Conservation (phyloP, 2,797 vertebrate genomes). For the Esox masquinongy region DNA sequence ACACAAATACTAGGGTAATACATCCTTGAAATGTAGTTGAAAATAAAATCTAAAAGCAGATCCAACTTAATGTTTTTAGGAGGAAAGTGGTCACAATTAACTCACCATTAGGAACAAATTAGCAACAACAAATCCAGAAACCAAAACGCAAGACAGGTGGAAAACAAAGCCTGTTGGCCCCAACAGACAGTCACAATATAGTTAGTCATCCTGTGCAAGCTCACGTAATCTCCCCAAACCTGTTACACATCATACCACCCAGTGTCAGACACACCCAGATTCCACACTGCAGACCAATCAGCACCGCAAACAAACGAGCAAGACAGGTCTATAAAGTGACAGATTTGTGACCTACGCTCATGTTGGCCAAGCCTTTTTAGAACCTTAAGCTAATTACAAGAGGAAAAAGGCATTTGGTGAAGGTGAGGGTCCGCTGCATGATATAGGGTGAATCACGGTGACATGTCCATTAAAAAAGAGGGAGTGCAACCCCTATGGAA, state of each 20-base stretch:
- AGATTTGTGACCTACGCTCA: slow-evolving; percentile 18
- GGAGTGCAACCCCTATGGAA: too few relatives aligned
- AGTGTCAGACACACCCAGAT: slow-evolving; percentile 42
- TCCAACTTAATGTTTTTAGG: too few relatives aligned
- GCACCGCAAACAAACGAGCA: slow-evolving; percentile 56
- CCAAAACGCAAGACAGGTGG: background rate
- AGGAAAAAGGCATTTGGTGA: background rate
- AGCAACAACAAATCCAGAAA: slow-evolving; percentile 21
- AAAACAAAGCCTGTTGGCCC: slow-evolving; percentile 7
- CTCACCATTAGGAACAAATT: slow-evolving; percentile 59
- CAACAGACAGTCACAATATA: slow-evolving; percentile 20
- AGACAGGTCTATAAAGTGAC: slow-evolving; percentile 45
- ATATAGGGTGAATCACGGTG: too few relatives aligned
- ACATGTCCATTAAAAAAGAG: too few relatives aligned
- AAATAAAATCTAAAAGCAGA: too few relatives aligned
- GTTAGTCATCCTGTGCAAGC: slow-evolving; percentile 46
- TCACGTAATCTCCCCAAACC: slow-evolving; percentile 58
- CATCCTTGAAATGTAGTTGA: too few relatives aligned
- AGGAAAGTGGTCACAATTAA: background rate
- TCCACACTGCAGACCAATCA: slow-evolving; percentile 45
- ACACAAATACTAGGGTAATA: background rate
- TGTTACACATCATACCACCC: slow-evolving; percentile 66
- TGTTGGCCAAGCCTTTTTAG: slow-evolving; percentile 11
- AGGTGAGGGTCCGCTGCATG: too few relatives aligned
- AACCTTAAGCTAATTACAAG: background rate